Conservation (phyloP, 2,113 vertebrate genomes). For the Balaenoptera acutorostrata region DNA sequence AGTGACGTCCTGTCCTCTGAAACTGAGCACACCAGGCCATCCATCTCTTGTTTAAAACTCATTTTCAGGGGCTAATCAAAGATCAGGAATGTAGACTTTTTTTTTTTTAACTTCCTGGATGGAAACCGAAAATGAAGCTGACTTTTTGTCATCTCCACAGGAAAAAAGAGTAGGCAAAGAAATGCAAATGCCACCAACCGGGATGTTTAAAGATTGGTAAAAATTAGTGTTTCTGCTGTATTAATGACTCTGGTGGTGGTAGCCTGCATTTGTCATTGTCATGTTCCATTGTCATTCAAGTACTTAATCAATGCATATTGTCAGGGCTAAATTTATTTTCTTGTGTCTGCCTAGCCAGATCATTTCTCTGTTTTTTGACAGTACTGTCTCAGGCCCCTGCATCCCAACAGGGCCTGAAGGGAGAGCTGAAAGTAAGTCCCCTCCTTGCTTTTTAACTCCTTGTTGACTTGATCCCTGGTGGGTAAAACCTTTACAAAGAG, state of each 20-base stretch:
- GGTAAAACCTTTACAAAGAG: conserved; percentile 11
- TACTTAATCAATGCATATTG: conserved; percentile 64
- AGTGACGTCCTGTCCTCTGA: background rate
- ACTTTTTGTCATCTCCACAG: background rate
- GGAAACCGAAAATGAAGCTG: background rate
- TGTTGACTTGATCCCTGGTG: background rate
- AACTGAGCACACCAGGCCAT: background rate
- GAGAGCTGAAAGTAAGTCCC: conserved; percentile 23
- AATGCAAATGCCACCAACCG: conserved; percentile 55
- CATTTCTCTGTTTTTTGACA: conserved; percentile 73
- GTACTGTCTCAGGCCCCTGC: conserved; percentile 33
- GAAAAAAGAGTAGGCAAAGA: conserved; percentile 29
- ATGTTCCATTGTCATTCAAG: conserved; percentile 64
- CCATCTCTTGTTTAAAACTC: background rate
- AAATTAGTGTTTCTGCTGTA: conserved; percentile 66
- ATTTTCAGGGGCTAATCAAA: conserved; percentile 27
- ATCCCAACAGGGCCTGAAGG: conserved; percentile 40
- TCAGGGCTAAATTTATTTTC: conserved; percentile 69
- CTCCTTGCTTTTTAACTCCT: conserved; percentile 67
- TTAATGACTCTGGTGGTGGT: conserved; percentile 33
- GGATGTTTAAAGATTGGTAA: conserved; percentile 60
- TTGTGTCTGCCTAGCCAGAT: conserved; percentile 25
- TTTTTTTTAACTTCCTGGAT: conserved; percentile 31
- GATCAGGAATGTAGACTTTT: background rate
- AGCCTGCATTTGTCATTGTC: conserved; percentile 70